A percentile compares a stretch with the other conserved stretches of the same genome.
Evolutionary conservation across 2,797 vertebrate genomes (phyloP).

Genomic region (Myotis daubentonii): DNA sequence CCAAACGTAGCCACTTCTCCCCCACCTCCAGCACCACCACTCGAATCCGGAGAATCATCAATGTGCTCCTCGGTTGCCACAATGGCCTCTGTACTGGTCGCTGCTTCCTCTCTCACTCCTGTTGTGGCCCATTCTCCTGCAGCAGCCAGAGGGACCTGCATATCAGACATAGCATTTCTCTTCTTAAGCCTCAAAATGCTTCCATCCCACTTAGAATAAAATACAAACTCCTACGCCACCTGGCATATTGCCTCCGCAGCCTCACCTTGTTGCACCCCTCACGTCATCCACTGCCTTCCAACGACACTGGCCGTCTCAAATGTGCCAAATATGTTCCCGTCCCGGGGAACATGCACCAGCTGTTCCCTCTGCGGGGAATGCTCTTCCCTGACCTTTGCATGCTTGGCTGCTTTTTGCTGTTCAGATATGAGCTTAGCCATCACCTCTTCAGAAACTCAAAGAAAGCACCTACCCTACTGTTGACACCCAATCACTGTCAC

Average conservation of each 20-base stretch:
- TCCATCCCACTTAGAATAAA: conserved; percentile 53
- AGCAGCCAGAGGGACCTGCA: background rate
- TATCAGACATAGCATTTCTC: background rate
- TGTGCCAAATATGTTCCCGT: background rate
- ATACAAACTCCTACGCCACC: conserved; percentile 23
- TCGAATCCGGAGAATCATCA: background rate
- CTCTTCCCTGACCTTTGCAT: conserved; percentile 7
- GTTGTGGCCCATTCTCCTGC: background rate
- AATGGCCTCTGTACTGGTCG: background rate
- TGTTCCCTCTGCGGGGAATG: conserved; percentile 58
- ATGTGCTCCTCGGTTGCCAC: background rate
- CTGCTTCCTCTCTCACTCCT: background rate
- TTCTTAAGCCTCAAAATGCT: conserved; percentile 12
- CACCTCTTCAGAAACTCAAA: conserved; percentile 27
- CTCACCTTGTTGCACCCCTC: background rate
- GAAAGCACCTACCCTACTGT: background rate
- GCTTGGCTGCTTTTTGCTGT: conserved; percentile 52
- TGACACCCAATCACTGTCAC: background rate
- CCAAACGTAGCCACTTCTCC: background rate
- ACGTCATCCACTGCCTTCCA: background rate
- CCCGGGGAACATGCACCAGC: conserved; percentile 1
- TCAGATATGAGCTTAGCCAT: conserved; percentile 15
- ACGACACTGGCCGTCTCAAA: conserved; percentile 56
- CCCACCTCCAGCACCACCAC: background rate
- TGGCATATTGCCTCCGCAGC: conserved; percentile 8